A percentile compares a stretch with the other conserved stretches of the same genome.
phyloP scores from a whole-genome alignment of 2,113 vertebrate species.

The Poecile atricapillus region DNA sequence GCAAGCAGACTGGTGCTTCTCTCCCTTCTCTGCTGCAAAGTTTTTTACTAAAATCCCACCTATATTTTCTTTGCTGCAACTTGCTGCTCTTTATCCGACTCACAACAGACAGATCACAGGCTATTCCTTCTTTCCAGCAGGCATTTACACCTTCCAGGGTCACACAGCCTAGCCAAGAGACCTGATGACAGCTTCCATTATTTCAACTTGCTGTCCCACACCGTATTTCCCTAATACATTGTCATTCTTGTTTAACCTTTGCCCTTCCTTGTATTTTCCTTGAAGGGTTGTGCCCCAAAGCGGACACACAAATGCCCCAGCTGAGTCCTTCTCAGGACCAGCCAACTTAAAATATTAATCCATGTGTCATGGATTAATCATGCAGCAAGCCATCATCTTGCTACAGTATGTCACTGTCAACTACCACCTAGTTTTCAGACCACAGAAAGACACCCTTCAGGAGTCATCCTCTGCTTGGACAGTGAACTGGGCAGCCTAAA shows the following conservation, averaged over 20 bases:
- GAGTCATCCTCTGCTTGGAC: neutral
- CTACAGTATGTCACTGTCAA: accelerated
- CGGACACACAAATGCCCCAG: neutral
- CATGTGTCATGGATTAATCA: accelerated
- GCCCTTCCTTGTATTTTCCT: neutral
- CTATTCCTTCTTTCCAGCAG: neutral
- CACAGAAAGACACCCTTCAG: neutral
- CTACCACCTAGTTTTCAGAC: neutral
- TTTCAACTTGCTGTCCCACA: neutral
- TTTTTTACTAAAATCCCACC: neutral
- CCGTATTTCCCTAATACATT: neutral
- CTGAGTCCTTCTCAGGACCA: neutral
- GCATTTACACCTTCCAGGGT: neutral
- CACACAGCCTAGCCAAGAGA: neutral
- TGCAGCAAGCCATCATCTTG: neutral
- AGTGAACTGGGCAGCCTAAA: neutral
- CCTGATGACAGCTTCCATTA: accelerated
- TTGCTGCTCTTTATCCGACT: neutral
- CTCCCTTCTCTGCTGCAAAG: neutral
- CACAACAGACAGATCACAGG: neutral
- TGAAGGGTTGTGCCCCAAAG: neutral
- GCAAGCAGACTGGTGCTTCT: neutral
- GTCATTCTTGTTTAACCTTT: neutral
- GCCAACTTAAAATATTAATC: neutral
- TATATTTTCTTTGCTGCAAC: neutral